Percentiles rank a stretch among this genome's conserved stretches.
These are phyloP conservation scores for Pinna nobilis DNA, from an alignment of 1,140 invertebrate species.

Conservation along the genomic window DNA sequence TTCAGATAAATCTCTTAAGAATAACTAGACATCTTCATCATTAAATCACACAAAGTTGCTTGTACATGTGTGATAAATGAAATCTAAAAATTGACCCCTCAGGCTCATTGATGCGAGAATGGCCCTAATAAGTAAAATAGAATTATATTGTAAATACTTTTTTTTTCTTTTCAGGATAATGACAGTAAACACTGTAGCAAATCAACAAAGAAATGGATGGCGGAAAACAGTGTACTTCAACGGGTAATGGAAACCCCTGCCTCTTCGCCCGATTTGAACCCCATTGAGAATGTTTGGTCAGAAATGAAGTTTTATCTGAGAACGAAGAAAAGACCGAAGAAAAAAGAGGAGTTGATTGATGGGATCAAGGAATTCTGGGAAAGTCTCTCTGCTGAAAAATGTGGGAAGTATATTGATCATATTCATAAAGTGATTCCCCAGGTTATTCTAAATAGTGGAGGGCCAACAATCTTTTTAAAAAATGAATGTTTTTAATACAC, in stretches of 20 bases:
- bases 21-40: too few relatives aligned
- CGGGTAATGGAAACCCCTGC: conserved; percentile 15
- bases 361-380: conserved; percentile 24
- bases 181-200: conserved; percentile 19
- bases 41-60: too few relatives aligned
- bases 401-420: conserved; percentile 24
- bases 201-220: conserved; percentile 24
- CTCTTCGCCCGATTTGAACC: conserved; percentile 21
- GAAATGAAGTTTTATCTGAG: conserved; percentile 3
- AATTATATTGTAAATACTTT: too few relatives aligned
- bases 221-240: background rate
- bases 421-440: conserved; percentile 10
- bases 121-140: too few relatives aligned
- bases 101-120: too few relatives aligned
- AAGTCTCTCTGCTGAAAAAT: conserved; percentile 10
- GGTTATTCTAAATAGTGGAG: conserved; percentile 24
- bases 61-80: too few relatives aligned
- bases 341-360: conserved; percentile 20
- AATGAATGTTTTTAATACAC: too few relatives aligned
- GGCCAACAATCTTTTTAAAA: conserved; percentile 20
- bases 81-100: too few relatives aligned
- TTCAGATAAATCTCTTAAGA: too few relatives aligned
- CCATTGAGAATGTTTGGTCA: conserved; percentile 30
- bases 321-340: conserved; percentile 11
- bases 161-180: conserved; percentile 19